Evolutionary conservation across 2,888 invertebrate species (phyloP), one percentile per base, ranked within the genome.

Genomic region (Panopea generosa): DNA sequence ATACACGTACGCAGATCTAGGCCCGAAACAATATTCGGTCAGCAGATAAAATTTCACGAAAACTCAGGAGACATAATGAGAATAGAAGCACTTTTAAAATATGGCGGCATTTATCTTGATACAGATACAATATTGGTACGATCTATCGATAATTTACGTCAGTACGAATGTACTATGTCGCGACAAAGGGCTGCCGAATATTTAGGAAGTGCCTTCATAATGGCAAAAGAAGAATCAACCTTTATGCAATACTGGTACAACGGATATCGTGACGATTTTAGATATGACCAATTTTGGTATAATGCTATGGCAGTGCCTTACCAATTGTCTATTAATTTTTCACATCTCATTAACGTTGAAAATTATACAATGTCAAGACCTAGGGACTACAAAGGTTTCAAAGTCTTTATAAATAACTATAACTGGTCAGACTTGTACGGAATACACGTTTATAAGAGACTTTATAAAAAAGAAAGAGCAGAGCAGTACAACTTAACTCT

Each of bases 1-100:
- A 59, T 85, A 0, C 77, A 72, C 49, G 74, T 85, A 24, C 63
- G 56, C 3, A 43, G 71, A 22, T 33, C 55, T 0, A 47, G 68
- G 2, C 84, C 84, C 1, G 14, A 20, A 9, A 43, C 43, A 4
- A 75, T 86, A 7, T 83, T 75, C 45, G 83, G 84, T 7, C 52
- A 72, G 18, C 49, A 40, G 52, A 53, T 80, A 16, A 50, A 52
- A 0, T 68, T 60, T 22, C 45, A 76, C 2, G 83, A 84, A 53
- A 84, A 86, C 65, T 72, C 83, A n/a, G 60, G 83, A 1, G 86
- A 86, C 60, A 76, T 86, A 2, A 78, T 77, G 27, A 45, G 84
- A 57, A 70, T 85, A 38, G 70, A 82, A 52, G 57, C 56, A 14
- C n/a, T n/a, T n/a, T n/a, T n/a, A n/a, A n/a, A n/a, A n/a, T n/a